phyloP scores from a whole-genome alignment of 2,888 invertebrate species.

The Celastrina argiolus region DNA sequence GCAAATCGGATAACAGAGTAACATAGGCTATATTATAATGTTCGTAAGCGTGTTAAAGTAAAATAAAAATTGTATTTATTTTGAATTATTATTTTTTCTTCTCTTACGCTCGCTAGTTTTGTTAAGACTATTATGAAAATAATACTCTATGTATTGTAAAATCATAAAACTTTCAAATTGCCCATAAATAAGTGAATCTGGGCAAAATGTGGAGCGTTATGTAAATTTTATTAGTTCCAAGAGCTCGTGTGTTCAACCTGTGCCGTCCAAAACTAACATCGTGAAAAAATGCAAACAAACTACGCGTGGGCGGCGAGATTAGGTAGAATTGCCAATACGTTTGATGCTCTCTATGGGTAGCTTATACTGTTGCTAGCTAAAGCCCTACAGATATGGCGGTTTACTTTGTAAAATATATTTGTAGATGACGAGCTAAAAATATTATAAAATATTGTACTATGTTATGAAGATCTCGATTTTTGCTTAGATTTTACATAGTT shows the following conservation, averaged over 20 bases:
- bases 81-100: no score
- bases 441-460: no score
- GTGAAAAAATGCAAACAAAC: conserved; percentile 48
- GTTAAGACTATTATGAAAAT: not conserved
- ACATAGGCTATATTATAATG: no score
- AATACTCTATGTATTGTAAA: not conserved
- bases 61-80: no score
- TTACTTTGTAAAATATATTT: no score
- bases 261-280: conserved; percentile 51
- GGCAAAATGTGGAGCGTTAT: conserved; percentile 7
- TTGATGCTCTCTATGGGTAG: not conserved
- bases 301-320: conserved; percentile 38
- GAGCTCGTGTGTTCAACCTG: conserved; percentile 33
- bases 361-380: not conserved
- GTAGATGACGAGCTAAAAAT: no score
- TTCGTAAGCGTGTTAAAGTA: no score
- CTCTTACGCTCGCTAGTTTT: not conserved
- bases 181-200: conserved; percentile 16
- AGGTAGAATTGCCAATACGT: conserved; percentile 28
- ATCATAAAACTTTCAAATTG: conserved; percentile 12
- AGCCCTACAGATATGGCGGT: not conserved
- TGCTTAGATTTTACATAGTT: no score
- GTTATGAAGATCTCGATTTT: no score
- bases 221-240: conserved; percentile 14
- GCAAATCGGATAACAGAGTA: no score